A percentile compares a stretch with the other conserved stretches of the same genome.
Evolutionary conservation across 2,888 invertebrate genomes (phyloP).

Genomic region (Vannuccia rotundouncinata): DNA sequence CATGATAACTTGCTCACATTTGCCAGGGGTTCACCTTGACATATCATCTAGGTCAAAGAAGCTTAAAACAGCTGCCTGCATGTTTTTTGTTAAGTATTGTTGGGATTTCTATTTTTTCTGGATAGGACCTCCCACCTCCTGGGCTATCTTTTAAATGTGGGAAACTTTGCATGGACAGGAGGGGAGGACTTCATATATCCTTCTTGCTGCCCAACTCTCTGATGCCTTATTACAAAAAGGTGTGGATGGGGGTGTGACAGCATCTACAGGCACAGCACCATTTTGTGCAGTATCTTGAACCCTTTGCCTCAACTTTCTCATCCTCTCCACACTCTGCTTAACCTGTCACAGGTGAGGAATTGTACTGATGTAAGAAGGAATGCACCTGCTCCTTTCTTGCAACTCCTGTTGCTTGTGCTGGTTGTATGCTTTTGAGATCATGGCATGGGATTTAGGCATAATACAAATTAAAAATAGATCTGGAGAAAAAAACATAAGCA

Average conservation of each 20-base stretch:
- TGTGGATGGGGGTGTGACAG: background rate
- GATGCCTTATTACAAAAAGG: background rate
- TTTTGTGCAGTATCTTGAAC: background rate
- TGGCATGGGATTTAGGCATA: background rate
- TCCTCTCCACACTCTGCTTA: background rate
- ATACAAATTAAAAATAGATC: background rate
- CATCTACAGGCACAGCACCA: background rate
- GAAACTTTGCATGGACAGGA: background rate
- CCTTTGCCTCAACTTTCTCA: background rate
- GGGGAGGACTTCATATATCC: background rate
- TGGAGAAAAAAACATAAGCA: background rate
- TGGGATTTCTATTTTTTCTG: background rate
- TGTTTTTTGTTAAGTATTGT: too few species aligned
- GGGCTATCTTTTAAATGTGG: background rate
- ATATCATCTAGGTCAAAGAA: too few species aligned
- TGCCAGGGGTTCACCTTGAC: too few species aligned
- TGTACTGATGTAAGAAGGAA: background rate
- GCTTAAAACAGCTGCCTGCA: too few species aligned
- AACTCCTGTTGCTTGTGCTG: background rate
- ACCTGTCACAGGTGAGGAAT: background rate
- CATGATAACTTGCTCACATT: too few species aligned
- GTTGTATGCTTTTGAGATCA: background rate
- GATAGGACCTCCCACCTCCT: background rate
- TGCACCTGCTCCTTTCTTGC: background rate
- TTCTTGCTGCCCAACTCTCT: background rate